Percentiles rank a stretch among this genome's conserved stretches.
Conservation (phyloP, 2,888 invertebrate species). For the Phengaris alcon region DNA sequence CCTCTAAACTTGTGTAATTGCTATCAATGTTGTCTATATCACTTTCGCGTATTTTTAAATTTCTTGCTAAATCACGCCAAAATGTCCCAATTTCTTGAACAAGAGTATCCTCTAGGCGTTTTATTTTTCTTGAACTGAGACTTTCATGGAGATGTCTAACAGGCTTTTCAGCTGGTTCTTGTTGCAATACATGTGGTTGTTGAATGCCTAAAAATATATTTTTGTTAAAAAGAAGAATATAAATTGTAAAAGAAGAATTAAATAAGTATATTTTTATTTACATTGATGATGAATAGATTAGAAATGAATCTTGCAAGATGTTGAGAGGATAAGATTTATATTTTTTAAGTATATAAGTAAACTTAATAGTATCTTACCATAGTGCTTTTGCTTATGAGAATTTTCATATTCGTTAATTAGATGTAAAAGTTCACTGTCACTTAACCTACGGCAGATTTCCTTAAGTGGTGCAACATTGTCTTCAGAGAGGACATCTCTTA, state of each 20-base stretch:
- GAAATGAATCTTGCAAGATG: too few relatives aligned
- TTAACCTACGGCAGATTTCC: conserved; percentile 53
- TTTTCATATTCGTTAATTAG: conserved; percentile 55
- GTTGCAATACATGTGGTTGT: conserved; percentile 35
- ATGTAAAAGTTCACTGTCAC: conserved; percentile 47
- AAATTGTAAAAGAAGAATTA: background rate
- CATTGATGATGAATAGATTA: too few relatives aligned
- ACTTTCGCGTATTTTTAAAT: conserved; percentile 58
- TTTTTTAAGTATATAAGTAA: background rate
- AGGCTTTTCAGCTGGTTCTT: conserved; percentile 37
- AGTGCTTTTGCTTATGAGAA: conserved; percentile 46
- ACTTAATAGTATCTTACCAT: conserved; percentile 47
- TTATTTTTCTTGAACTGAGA: conserved; percentile 50
- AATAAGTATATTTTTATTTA: too few relatives aligned
- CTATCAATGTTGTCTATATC: conserved; percentile 61
- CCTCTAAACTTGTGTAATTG: conserved; percentile 43
- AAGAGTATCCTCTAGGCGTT: conserved; percentile 56
- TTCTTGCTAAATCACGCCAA: conserved; percentile 65
- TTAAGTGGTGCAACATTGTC: conserved; percentile 58
- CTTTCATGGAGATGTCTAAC: conserved; percentile 44
- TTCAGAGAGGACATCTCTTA: conserved; percentile 60
- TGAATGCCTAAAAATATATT: conserved; percentile 42
- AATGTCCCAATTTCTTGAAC: conserved; percentile 58
- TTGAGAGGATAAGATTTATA: too few relatives aligned
- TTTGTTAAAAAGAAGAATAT: conserved; percentile 4